Evolutionary conservation across 2,888 invertebrate species (phyloP).

Genomic region (Lepidochitona cinerea): DNA sequence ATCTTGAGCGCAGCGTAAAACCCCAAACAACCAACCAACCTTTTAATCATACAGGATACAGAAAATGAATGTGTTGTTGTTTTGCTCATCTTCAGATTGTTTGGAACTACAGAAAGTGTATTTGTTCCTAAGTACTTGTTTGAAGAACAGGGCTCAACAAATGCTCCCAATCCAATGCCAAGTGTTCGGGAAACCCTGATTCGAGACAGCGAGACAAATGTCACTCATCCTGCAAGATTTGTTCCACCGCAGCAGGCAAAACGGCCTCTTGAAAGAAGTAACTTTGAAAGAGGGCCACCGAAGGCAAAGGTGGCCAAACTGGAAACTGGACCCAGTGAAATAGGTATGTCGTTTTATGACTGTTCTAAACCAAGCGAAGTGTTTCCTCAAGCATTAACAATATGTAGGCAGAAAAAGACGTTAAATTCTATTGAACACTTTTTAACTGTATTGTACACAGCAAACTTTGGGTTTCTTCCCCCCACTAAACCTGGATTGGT

Average conservation of each 20-base stretch:
- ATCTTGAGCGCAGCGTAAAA: no score
- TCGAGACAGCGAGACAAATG: conserved; percentile 38
- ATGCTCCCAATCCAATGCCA: conserved; percentile 4
- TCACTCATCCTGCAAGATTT: background rate
- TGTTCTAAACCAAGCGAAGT: no score
- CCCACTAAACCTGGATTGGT: no score
- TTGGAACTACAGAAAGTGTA: conserved; percentile 55
- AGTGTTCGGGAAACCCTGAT: conserved; percentile 49
- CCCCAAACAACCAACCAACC: no score
- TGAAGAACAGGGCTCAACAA: background rate
- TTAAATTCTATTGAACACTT: no score
- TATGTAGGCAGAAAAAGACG: no score
- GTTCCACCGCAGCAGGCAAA: conserved; percentile 55
- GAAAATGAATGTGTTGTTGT: no score
- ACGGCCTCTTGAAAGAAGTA: conserved; percentile 56
- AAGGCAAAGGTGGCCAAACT: conserved; percentile 21
- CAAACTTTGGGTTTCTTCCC: no score
- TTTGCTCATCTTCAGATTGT: conserved; percentile 51
- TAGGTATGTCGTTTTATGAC: background rate
- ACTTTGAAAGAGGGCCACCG: conserved; percentile 64
- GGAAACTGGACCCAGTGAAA: background rate
- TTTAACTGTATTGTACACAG: no score
- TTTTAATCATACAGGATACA: no score
- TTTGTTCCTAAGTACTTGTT: conserved; percentile 50
- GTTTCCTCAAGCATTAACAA: no score